Base-by-base conservation (phyloP, 2,888 invertebrate species). In the Tricholauxania praeusta region DNA sequence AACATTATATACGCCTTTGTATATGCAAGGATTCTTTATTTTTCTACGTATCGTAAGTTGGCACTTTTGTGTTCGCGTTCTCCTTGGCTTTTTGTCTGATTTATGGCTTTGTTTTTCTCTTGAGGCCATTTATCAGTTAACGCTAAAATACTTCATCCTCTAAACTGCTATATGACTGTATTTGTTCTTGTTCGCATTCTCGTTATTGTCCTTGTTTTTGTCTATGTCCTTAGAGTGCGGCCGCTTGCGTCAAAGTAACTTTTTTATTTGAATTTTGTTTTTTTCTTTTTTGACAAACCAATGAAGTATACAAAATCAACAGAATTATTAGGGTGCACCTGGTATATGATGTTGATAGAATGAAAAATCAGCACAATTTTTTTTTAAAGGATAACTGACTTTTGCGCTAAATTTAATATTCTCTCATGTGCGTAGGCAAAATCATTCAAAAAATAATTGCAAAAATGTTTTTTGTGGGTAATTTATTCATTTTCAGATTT, bases 61-160 rank as follows among this genome's bases (percentile, higher is more conserved):
- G 22, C 57, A 57, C 57, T 57, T 57, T 57, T 57, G 14, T 28
- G 22, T 28, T 15, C 15, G 28, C 28, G 55, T 19, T 59, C 22
- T 12, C 14, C 14, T 22, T 22, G 14, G 22, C 57, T 59, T 59
- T 59, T 39, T 66, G 65, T 15, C 51, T 71, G 71, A 71, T 71
- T 71, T 71, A 71, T 71, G 52, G 15, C 52, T 47, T 71, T 71
- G 63, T 63, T 71, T 68, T 71, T 71, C 71, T 51, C 55, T 47
- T n/a, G 55, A 52, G 71, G 55, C 64, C 71, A 71, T 71, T 71
- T 71, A 71, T 71, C 71, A 71, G 64, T 64, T 64, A 39, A 47
- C 71, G 64, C 64, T 49, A 47, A 64, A 64, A 64, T 64, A 48
- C 64, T 64, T 64, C 51, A 64, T 51, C 49, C 39, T 39, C 39